Conservation (phyloP, 2,113 vertebrate genomes). For the Centrocercus urophasianus region DNA sequence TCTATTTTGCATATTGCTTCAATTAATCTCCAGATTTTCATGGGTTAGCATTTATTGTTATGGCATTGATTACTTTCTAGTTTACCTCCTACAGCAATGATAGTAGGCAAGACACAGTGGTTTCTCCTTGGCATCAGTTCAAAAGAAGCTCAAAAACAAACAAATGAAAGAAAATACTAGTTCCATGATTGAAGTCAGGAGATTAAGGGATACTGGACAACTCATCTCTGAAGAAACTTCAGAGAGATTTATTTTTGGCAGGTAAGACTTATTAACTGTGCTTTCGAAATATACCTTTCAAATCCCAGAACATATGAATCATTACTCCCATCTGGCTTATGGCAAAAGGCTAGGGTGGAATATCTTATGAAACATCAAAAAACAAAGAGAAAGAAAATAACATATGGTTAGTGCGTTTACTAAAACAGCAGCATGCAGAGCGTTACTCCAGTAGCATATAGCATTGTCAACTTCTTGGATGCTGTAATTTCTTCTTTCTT, state of each 20-base stretch:
- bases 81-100: background rate
- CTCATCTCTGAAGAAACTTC: background rate
- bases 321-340: constrained; percentile 3
- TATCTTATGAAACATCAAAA: background rate
- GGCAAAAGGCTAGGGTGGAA: background rate
- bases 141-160: background rate
- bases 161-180: background rate
- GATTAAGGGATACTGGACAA: background rate
- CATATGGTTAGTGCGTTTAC: background rate
- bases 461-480: background rate
- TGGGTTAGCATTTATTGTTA: background rate
- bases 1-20: background rate
- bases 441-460: background rate
- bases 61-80: background rate
- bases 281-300: constrained; percentile 17
- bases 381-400: background rate
- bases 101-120: background rate
- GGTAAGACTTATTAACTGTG: background rate
- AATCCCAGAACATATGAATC: constrained; percentile 49
- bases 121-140: background rate
- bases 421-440: background rate
- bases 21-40: background rate
- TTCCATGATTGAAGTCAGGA: background rate
- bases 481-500: background rate
- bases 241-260: constrained; percentile 21